phyloP scores from a whole-genome alignment of 2,888 invertebrate genomes.

The Diaperis boleti region DNA sequence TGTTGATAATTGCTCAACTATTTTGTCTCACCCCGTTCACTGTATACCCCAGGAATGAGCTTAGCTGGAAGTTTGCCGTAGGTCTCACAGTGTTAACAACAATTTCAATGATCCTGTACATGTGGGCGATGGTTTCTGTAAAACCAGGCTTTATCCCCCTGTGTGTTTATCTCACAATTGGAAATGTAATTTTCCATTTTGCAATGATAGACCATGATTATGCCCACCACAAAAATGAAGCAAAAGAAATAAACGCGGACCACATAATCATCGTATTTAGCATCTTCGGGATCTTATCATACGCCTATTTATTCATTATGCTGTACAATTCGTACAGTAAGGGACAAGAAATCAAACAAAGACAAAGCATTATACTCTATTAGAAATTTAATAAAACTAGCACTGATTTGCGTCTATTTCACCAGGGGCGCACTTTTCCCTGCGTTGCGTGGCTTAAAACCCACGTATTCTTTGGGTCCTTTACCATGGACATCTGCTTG shows the following conservation, averaged over 20 bases:
- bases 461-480: slow-evolving; percentile 78
- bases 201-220: neutral
- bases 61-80: neutral
- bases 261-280: neutral
- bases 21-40: slow-evolving; percentile 5
- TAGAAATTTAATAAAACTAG: neutral
- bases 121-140: neutral
- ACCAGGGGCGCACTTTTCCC: slow-evolving; percentile 70
- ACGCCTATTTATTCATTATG: slow-evolving; percentile 5
- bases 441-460: slow-evolving; percentile 82
- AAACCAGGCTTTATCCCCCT: neutral
- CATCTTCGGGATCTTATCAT: neutral
- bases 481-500: slow-evolving; percentile 82
- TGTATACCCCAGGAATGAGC: neutral
- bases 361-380: neutral
- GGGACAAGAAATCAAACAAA: neutral
- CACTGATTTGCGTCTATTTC: no score
- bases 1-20: neutral
- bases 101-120: neutral
- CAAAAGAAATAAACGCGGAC: neutral
- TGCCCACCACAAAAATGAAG: neutral
- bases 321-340: slow-evolving; percentile 2
- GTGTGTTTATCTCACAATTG: neutral
- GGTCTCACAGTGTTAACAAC: neutral
- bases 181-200: slow-evolving; percentile 1